These are phyloP conservation scores for Hyposoter dolosus DNA, from an alignment of 2,888 invertebrate species.

Conservation along the genomic window DNA sequence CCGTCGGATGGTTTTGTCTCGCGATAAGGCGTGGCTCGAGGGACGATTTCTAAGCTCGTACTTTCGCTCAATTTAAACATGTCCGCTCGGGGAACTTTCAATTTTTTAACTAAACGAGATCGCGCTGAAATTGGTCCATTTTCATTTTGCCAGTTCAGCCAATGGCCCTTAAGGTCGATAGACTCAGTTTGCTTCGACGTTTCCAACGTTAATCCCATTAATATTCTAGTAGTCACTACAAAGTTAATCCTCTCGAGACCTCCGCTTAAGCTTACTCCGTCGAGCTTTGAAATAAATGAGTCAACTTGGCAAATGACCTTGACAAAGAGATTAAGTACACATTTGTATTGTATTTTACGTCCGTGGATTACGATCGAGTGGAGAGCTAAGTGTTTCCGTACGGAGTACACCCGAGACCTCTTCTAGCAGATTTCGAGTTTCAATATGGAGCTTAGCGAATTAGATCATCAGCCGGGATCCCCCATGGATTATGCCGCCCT, in stretches of 20 bases:
- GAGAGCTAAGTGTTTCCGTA: not conserved
- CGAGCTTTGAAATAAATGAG: not conserved
- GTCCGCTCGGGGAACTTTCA: not conserved
- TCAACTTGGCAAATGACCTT: not conserved
- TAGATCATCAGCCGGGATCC: not conserved
- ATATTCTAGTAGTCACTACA: not conserved
- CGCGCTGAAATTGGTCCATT: not conserved
- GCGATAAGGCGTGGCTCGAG: not conserved
- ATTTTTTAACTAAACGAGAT: not conserved
- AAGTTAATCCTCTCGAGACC: not conserved
- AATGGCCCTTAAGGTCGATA: not conserved
- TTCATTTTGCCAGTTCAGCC: not conserved
- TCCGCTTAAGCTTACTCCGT: not conserved
- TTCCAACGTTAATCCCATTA: not conserved
- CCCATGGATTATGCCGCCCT: not conserved
- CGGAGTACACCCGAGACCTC: not conserved
- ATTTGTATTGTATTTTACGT: not conserved
- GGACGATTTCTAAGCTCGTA: not conserved
- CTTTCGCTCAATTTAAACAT: not conserved
- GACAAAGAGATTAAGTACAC: not conserved
- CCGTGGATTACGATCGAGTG: not conserved
- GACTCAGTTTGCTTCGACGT: not conserved
- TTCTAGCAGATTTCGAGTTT: not conserved
- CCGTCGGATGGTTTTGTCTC: not conserved
- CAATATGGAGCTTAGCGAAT: not conserved